Evolutionary conservation across 1,140 invertebrate species (phyloP).

Genomic region (Akabosia matsudoensis): DNA sequence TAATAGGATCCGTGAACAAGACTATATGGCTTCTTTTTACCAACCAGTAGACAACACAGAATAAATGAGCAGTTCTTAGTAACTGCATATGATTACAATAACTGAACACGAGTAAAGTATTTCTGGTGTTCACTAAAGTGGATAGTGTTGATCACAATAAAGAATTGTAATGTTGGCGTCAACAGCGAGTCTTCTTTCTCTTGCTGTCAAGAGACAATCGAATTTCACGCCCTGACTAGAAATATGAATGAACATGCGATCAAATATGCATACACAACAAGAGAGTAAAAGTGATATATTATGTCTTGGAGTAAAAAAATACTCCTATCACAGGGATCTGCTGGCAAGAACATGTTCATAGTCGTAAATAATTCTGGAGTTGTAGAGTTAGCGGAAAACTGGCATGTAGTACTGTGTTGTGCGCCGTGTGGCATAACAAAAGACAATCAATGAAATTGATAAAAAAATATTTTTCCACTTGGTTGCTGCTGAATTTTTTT

Average conservation of each 20-base stretch:
- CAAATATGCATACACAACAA: neutral
- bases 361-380: no score
- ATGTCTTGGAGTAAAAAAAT: no score
- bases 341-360: no score
- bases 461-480: neutral
- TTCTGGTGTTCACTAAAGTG: neutral
- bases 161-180: neutral
- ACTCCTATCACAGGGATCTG: no score
- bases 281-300: no score
- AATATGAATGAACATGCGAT: constrained; percentile 1
- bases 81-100: neutral
- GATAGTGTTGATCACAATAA: neutral
- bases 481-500: neutral
- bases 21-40: neutral
- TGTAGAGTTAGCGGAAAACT: no score
- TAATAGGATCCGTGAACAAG: neutral
- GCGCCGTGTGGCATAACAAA: no score
- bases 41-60: no score
- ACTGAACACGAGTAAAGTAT: neutral
- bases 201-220: constrained; percentile 10
- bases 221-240: constrained; percentile 10
- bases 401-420: no score
- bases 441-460: constrained; percentile 2
- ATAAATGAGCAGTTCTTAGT: no score
- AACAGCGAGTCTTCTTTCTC: neutral